Evolutionary conservation across 2,888 invertebrate species (phyloP), one percentile per base, ranked within the genome.

Genomic region (Nasonia oneida): DNA sequence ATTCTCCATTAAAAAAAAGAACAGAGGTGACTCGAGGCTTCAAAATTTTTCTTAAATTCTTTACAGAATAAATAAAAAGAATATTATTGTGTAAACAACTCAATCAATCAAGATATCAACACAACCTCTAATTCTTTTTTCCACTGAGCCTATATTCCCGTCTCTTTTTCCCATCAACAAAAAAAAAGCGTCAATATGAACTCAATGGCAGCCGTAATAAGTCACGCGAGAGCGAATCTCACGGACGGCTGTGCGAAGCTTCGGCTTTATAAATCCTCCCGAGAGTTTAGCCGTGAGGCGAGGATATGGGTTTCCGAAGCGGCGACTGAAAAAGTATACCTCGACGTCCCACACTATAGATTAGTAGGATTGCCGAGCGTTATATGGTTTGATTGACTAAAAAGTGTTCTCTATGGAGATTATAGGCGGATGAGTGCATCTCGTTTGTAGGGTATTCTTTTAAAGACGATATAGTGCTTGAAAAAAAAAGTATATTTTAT

Each of bases 161-260:
- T 67, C 70, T 23, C 33, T 37, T 5, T 70, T 37, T 70, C 14
- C 12, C 70, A 15, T 33, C 70, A 14, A 15, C n/a, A 18, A 61
- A 61, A 61, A 23, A 61, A 61, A 61, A 61, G n/a, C 61, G 10
- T 61, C 61, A 61, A 61, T 61, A 23, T 23, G 61, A n/a, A 8
- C 53, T 53, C 53, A 53, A 53, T 18, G 53, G 53, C 53, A 53
- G 18, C 53, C 53, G 18, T 18, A 53, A 42, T 42, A 6, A 53
- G 53, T 53, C 53, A 53, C 53, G 53, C 61, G 61, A 61, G 61
- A 61, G 23, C 61, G 61, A 61, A 23, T 61, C 61, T n/a, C 61
- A 53, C 53, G 53, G 61, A 8, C 8, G 61, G 2, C 61, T 61
- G 23, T 23, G 18, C 18, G 8, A 5, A 61, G 4, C 61, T 2